A percentile compares a stretch with the other conserved stretches of the same genome.
phyloP scores from a whole-genome alignment of 2,888 invertebrate genomes.

The Graphium colonna region DNA sequence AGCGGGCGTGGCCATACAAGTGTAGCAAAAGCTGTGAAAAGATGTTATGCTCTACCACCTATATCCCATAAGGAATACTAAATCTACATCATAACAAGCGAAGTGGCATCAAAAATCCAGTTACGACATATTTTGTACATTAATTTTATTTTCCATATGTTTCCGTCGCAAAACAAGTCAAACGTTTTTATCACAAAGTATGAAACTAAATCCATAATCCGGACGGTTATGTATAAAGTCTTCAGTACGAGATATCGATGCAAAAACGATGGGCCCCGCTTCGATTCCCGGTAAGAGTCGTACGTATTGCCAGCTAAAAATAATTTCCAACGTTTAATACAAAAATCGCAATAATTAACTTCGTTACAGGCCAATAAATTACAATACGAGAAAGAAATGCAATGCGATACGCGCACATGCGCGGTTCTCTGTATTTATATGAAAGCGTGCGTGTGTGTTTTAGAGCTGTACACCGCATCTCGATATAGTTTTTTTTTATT shows the following conservation, averaged over 20 bases:
- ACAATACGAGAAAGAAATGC: slow-evolving; percentile 78
- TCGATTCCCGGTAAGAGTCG: slow-evolving; percentile 64
- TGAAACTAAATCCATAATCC: slow-evolving; percentile 18
- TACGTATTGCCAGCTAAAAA: slow-evolving; percentile 68
- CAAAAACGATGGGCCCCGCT: slow-evolving; percentile 34
- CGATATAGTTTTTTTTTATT: slow-evolving; percentile 22
- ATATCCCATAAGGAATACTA: no score
- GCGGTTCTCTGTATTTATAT: slow-evolving; percentile 16
- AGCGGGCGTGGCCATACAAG: no score
- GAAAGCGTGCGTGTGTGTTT: slow-evolving; percentile 18
- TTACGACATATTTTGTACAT: no score
- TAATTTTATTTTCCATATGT: no score
- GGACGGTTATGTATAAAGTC: slow-evolving; percentile 19
- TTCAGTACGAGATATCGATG: slow-evolving; percentile 42
- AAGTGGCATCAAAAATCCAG: no score
- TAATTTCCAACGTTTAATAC: slow-evolving; percentile 80
- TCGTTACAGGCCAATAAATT: slow-evolving; percentile 80
- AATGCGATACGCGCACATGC: slow-evolving; percentile 56
- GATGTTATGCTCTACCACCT: no score
- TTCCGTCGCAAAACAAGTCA: no score
- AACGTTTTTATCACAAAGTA: slow-evolving; percentile 9
- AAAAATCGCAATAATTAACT: slow-evolving; percentile 80
- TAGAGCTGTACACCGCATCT: slow-evolving; percentile 29
- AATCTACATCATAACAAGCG: no score
- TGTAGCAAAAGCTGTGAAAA: no score